These are phyloP conservation scores for Magallana nippona DNA, from an alignment of 2,888 invertebrate species.

Conservation along the genomic window DNA sequence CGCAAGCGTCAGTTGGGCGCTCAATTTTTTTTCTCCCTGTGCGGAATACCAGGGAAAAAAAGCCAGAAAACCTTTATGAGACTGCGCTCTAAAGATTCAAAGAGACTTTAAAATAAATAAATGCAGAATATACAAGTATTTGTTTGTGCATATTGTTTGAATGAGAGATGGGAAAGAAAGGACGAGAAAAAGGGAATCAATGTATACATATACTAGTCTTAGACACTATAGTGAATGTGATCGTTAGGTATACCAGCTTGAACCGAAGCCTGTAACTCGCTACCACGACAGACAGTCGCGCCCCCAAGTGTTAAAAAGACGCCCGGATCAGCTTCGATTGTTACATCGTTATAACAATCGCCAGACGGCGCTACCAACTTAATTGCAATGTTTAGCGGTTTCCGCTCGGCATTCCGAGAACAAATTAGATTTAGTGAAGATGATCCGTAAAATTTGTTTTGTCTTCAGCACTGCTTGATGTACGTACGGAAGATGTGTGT, in stretches of 20 bases:
- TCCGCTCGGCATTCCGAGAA: not conserved
- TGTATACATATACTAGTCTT: not conserved
- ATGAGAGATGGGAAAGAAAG: not conserved
- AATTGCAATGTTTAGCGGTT: not conserved
- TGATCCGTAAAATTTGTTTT: not conserved
- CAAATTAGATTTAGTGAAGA: constrained; percentile 27
- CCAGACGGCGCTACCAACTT: constrained; percentile 13
- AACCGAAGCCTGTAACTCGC: not conserved
- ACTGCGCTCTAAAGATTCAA: constrained; percentile 3
- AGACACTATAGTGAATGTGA: not conserved
- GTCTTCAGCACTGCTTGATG: not conserved
- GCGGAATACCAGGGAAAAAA: not conserved
- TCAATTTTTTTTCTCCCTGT: not conserved
- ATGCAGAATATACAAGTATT: not conserved
- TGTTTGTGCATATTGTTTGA: constrained; percentile 25
- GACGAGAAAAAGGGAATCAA: not conserved
- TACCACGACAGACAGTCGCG: not conserved
- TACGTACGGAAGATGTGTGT: too few species aligned
- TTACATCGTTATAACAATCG: constrained; percentile 9
- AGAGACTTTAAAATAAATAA: constrained; percentile 27
- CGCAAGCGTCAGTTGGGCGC: not conserved
- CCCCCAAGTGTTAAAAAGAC: not conserved
- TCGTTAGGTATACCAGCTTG: not conserved
- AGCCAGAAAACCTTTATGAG: constrained; percentile 18
- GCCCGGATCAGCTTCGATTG: not conserved